phyloP scores from a whole-genome alignment of 2,888 invertebrate genomes.

The Pheosia gnoma region DNA sequence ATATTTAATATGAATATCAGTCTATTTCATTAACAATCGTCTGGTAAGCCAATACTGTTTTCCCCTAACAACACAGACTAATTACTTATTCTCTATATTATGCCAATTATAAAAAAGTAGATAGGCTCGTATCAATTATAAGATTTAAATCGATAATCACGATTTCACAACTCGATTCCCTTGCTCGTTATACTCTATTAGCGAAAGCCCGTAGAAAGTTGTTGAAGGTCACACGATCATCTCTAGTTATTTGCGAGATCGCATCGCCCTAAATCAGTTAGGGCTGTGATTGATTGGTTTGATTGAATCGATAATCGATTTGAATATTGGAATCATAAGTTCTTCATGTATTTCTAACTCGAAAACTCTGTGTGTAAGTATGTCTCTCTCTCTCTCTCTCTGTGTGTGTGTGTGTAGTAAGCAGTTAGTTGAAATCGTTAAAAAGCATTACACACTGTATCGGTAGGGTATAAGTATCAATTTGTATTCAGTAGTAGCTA shows the following conservation, averaged over 20 bases:
- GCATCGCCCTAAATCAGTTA: conserved; percentile 38
- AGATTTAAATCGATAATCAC: conserved; percentile 26
- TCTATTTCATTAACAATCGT: too few relatives aligned
- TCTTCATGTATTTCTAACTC: too few relatives aligned
- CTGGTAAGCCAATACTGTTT: too few relatives aligned
- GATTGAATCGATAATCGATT: conserved; percentile 27
- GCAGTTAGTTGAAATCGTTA: too few relatives aligned
- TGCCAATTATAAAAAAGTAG: too few relatives aligned
- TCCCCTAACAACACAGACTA: too few relatives aligned
- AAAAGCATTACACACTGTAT: too few relatives aligned
- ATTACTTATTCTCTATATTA: too few relatives aligned
- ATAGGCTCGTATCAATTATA: neutral
- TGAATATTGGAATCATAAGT: neutral
- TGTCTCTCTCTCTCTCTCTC: too few relatives aligned
- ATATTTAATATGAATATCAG: too few relatives aligned
- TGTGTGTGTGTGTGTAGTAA: too few relatives aligned
- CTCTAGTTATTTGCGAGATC: conserved; percentile 42
- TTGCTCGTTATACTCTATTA: conserved; percentile 43
- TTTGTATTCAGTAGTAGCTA: neutral
- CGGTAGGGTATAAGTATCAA: neutral
- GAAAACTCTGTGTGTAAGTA: too few relatives aligned
- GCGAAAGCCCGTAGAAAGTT: conserved; percentile 66
- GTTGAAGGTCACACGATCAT: conserved; percentile 40
- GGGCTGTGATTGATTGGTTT: conserved; percentile 24
- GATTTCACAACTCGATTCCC: conserved; percentile 28